Conservation (phyloP, 35 echinoderm and acorn worm species). For the Chiridota heheva region DNA sequence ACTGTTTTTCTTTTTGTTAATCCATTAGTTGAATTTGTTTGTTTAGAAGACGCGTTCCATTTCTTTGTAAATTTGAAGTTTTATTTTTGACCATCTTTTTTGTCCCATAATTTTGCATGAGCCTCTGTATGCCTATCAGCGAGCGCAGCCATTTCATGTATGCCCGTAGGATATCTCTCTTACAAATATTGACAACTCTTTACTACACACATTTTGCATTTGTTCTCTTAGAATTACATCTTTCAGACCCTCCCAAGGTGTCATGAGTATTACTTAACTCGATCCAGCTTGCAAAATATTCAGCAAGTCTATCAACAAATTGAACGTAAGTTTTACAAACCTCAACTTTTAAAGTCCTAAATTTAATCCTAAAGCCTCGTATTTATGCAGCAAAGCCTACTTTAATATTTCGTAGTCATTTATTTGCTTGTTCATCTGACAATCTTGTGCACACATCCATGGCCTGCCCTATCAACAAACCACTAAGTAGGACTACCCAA, state of each 20-base stretch:
- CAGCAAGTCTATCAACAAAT: conserved; percentile 7
- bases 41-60: neutral
- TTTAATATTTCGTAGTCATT: no score
- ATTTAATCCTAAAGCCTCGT: conserved; percentile 35
- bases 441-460: no score
- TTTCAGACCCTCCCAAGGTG: neutral
- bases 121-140: neutral
- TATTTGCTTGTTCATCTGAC: no score
- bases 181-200: neutral
- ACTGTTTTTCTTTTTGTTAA: neutral
- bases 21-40: neutral
- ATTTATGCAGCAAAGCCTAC: no score
- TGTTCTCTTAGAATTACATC: conserved; percentile 3
- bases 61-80: neutral
- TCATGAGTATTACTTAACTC: neutral
- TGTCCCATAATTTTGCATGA: neutral
- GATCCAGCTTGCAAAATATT: conserved; percentile 1
- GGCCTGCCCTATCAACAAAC: no score
- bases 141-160: neutral
- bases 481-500: no score
- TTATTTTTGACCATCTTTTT: neutral
- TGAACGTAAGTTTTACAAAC: conserved; percentile 1
- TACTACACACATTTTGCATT: neutral
- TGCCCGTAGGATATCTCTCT: neutral
- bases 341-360: conserved; percentile 6